phyloP scores from a whole-genome alignment of 2,888 invertebrate genomes.

The Hemicrepidius hirtus region DNA sequence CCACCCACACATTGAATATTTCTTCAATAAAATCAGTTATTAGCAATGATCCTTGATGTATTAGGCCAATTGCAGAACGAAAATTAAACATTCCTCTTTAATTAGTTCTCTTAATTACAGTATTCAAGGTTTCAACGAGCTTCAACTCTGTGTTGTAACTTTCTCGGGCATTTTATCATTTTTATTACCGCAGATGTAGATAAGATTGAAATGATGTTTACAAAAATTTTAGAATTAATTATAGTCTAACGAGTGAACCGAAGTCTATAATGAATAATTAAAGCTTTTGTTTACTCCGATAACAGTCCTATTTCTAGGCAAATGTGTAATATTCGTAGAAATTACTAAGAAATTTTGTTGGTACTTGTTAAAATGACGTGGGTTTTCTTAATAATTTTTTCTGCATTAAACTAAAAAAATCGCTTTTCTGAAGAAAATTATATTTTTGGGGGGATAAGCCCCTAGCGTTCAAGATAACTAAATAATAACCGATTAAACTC shows the following conservation, averaged over 20 bases:
- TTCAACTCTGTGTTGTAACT: conserved; percentile 29
- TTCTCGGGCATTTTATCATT: conserved; percentile 27
- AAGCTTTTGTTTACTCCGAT: conserved; percentile 20
- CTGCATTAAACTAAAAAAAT: too few relatives aligned
- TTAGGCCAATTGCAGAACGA: conserved; percentile 34
- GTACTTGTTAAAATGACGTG: too few relatives aligned
- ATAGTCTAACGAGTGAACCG: conserved; percentile 23
- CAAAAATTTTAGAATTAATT: conserved; percentile 24
- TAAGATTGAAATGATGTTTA: conserved; percentile 31
- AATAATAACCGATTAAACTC: too few relatives aligned
- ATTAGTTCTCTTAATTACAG: conserved; percentile 33
- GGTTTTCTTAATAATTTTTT: too few relatives aligned
- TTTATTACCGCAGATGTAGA: conserved; percentile 23
- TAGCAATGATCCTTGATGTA: conserved; percentile 40
- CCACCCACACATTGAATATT: conserved; percentile 22
- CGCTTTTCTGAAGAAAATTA: too few relatives aligned
- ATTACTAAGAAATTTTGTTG: too few relatives aligned
- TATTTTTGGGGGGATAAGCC: too few relatives aligned
- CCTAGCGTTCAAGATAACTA: too few relatives aligned
- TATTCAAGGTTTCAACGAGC: conserved; percentile 33
- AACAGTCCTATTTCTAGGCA: conserved; percentile 17
- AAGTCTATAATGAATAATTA: conserved; percentile 32
- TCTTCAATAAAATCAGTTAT: conserved; percentile 30
- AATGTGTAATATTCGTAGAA: background rate
- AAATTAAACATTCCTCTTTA: conserved; percentile 40